Evolutionary conservation across 2,888 invertebrate genomes (phyloP), one percentile per base, ranked within the genome.

Genomic region (Napeogenes sylphis): DNA sequence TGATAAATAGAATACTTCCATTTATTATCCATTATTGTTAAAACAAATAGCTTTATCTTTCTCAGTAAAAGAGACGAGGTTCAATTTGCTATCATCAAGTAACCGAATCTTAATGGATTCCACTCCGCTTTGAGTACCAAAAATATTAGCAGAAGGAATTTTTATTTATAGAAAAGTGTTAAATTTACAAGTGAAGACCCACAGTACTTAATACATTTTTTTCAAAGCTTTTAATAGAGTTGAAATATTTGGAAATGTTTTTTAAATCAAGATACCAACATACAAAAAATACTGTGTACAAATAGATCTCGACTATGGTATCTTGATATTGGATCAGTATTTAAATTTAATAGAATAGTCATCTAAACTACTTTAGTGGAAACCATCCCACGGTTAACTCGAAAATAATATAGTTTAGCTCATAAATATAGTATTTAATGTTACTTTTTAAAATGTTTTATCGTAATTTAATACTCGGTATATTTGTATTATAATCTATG

Each of bases 71-170:
- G 68, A 66, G 65, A 67, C 66, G 59, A 61, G 67, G 59, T 56
- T 58, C 61, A 65, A 66, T 67, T 66, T 63, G 61, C 60, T 63
- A 67, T 68, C 65, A 70, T 71, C 70, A 65, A 68, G 70, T 70
- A 61, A 68, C 67, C 66, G 68, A 69, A 72, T 69, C 71, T 70
- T 72, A 70, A 71, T 71, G 72, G 70, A 72, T 67, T 71, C 66
- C 65, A 68, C 68, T 66, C 62, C 64, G 66, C 69, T 70, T 62
- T 61, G 55, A 67, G 62, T 63, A 59, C 56, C 59, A 66, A 69
- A 71, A 70, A 70, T 66, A 66, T 67, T 62, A 63, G 58, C 59
- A 47, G 54, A 56, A 54, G 42, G 33, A 60, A 61, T 55, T 35
- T 35, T 5, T 1, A 21, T 21, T 46, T 64, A 62, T 67, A 55